Base-by-base conservation (phyloP, 1,140 invertebrate species). In the Drosophila bocki region DNA sequence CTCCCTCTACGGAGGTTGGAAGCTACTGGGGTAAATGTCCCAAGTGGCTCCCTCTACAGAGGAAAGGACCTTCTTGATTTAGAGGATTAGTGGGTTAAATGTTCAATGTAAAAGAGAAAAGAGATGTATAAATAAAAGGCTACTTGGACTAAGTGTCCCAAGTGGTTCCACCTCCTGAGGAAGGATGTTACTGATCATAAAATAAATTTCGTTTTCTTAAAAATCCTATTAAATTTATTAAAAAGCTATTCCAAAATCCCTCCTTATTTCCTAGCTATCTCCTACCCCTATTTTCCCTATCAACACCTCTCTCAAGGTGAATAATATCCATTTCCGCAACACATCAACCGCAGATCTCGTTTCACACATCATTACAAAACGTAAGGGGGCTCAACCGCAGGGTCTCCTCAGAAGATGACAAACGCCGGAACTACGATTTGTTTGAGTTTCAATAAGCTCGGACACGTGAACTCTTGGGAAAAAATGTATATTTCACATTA, bases 401-500 rank as follows among this genome's bases (percentile, higher is more conserved):
- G 35, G 37, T 51, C 26, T 47, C 51, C 51, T 22, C 3, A 37
- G 33, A 22, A 39, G 53, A 39, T 39, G 41, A 47, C 45, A 56
- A 78, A 68, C 48, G 75, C 83, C 83, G 83, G 83, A 86, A 86
- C 83, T 86, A 76, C 82, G 70, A 84, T 82, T 69, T 86, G 84
- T 85, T 85, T 56, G 74, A 75, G 54, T 75, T 78, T 82, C 82
- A 86, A 85, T 84, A 78, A 85, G 82, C 64, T 63, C 51, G 42
- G 65, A 65, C 45, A 81, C 69, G 75, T 76, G 62, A 58, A 39
- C 75, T 57, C 63, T 64, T 78, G 80, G 75, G 76, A 86, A 86
- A 56, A 82, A 85, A 75, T 82, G 65, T 29, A 86, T 87, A 79
- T 87, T 87, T 86, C 75, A 82, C 79, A 86, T 86, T 86, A 87